Evolutionary conservation across 1,140 invertebrate species (phyloP).

Genomic region (Contarinia nasturtii): DNA sequence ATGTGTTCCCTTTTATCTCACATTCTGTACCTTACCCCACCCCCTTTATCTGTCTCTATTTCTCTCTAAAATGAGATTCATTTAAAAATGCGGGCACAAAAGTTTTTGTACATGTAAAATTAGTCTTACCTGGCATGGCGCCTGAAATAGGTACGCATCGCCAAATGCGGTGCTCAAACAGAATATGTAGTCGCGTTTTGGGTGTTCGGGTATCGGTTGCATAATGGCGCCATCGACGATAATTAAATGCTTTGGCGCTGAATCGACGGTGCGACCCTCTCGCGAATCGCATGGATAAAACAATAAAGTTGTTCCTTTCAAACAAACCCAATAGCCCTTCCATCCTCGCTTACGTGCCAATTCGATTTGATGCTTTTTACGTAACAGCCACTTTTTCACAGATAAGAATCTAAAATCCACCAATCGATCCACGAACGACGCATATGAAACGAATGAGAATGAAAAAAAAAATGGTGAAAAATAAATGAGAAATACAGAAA

Average conservation of each 20-base stretch:
- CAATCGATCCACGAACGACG: too few relatives aligned
- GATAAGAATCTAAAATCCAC: conserved; percentile 65
- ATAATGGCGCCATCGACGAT: conserved; percentile 95
- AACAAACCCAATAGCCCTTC: conserved; percentile 96
- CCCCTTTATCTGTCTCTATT: too few relatives aligned
- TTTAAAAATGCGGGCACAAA: too few relatives aligned
- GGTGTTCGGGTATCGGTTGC: conserved; percentile 96
- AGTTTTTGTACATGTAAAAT: neutral
- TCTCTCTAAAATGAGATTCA: too few relatives aligned
- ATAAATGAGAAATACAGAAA: neutral
- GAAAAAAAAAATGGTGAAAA: neutral
- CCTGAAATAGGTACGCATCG: conserved; percentile 94
- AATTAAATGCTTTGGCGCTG: conserved; percentile 84
- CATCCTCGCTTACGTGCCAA: conserved; percentile 85
- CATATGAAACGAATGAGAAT: too few relatives aligned
- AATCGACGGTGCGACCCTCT: conserved; percentile 74
- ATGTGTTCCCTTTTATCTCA: too few relatives aligned
- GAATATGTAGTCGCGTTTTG: conserved; percentile 93
- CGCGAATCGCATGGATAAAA: conserved; percentile 93
- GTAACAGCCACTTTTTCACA: conserved; percentile 94
- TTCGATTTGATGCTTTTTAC: conserved; percentile 93
- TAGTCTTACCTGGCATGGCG: conserved; percentile 43
- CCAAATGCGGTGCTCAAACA: conserved; percentile 94
- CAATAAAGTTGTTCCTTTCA: conserved; percentile 89
- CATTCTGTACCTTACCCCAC: too few relatives aligned